phyloP scores from a whole-genome alignment of 2,113 vertebrate species.

The Pachycephala philippinensis region DNA sequence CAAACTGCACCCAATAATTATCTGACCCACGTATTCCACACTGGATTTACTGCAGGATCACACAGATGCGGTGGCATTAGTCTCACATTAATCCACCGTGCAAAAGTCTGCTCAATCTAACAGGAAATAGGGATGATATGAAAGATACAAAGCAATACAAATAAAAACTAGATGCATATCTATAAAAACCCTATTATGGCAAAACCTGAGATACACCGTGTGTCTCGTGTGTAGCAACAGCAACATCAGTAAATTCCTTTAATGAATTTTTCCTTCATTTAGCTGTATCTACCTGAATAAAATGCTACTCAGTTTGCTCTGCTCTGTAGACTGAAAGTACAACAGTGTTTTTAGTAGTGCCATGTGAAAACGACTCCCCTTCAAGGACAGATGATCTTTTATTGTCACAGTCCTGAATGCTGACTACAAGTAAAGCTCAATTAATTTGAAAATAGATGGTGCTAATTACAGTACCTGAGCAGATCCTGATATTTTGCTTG shows the following conservation, averaged over 20 bases:
- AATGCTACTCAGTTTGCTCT: background rate
- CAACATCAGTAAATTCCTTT: background rate
- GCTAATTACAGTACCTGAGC: background rate
- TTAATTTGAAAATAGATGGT: background rate
- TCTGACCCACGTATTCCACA: fast-evolving
- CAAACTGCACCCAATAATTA: background rate
- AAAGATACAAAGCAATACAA: background rate
- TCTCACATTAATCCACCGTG: background rate
- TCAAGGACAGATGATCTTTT: background rate
- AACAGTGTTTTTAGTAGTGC: background rate
- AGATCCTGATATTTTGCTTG: background rate
- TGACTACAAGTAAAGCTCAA: background rate
- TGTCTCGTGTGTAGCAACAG: background rate
- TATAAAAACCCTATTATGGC: background rate
- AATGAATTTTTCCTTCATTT: background rate
- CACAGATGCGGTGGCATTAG: background rate
- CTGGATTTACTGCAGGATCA: background rate
- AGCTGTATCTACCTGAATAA: background rate
- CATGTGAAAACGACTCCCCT: background rate
- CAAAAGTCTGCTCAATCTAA: background rate
- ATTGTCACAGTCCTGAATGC: background rate
- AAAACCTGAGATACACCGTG: background rate
- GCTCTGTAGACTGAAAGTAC: background rate
- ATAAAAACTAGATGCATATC: background rate
- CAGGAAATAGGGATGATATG: background rate